Percentiles rank a stretch among this genome's conserved stretches.
These are phyloP conservation scores for Belgica antarctica DNA, from an alignment of 2,888 invertebrate species.

Conservation along the genomic window DNA sequence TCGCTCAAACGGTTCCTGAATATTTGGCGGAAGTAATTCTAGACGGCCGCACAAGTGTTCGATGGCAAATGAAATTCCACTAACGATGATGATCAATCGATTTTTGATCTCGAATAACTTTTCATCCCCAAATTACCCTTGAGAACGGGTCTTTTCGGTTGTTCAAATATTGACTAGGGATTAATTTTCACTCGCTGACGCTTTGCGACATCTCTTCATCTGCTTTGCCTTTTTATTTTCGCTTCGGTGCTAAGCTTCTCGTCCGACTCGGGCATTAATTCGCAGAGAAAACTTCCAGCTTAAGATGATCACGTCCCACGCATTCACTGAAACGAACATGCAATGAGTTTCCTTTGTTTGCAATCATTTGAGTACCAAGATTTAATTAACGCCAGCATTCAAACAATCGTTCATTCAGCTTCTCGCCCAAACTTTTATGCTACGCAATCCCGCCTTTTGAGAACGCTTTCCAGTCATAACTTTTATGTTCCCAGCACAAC, in stretches of 20 bases:
- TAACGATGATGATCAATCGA: background rate
- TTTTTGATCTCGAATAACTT: background rate
- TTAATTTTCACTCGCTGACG: background rate
- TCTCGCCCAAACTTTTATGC: background rate
- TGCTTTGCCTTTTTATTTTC: background rate
- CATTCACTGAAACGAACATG: background rate
- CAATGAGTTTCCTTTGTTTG: background rate
- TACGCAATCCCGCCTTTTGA: background rate
- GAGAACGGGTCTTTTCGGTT: no score
- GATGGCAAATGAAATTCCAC: background rate
- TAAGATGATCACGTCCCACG: background rate
- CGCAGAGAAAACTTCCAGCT: background rate
- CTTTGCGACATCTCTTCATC: no score
- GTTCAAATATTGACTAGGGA: background rate
- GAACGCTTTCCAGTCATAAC: background rate
- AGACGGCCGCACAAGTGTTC: background rate
- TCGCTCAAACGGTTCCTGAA: background rate
- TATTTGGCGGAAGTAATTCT: background rate
- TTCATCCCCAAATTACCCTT: background rate
- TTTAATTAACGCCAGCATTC: background rate
- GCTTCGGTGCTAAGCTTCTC: background rate
- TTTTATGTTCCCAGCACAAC: background rate
- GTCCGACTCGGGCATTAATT: background rate
- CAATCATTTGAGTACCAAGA: background rate
- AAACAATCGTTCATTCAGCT: background rate